Conservation (phyloP, 2,888 invertebrate genomes). For the Malthinus flaveolus region DNA sequence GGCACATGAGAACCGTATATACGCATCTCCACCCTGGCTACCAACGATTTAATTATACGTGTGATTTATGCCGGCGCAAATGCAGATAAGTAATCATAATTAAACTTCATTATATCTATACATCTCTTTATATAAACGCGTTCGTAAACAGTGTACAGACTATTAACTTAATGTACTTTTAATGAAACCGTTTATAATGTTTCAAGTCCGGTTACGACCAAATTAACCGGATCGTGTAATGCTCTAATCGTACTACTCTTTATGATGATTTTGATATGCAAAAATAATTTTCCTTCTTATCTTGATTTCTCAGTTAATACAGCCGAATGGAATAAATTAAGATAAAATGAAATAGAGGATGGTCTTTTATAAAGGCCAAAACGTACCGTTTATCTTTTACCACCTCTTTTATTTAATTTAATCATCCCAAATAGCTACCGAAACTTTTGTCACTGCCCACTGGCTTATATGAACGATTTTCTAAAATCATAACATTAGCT, state of each 20-base stretch:
- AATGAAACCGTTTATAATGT: constrained; percentile 41
- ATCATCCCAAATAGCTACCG: no score
- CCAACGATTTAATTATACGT: constrained; percentile 50
- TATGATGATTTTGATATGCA: constrained; percentile 31
- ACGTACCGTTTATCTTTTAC: no score
- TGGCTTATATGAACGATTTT: no score
- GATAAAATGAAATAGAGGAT: background rate
- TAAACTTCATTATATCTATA: constrained; percentile 47
- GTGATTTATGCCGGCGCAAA: constrained; percentile 49
- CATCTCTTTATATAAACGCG: constrained; percentile 45
- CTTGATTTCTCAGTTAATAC: constrained; percentile 6
- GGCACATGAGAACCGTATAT: constrained; percentile 44
- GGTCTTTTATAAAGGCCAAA: no score
- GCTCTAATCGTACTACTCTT: constrained; percentile 39
- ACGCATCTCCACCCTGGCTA: constrained; percentile 42
- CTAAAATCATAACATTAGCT: no score
- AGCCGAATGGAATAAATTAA: constrained; percentile 1
- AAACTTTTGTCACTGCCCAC: no score
- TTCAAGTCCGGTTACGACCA: constrained; percentile 26
- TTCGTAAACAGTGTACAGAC: constrained; percentile 41
- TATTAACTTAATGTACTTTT: constrained; percentile 44
- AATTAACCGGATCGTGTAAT: constrained; percentile 44
- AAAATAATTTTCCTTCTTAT: constrained; percentile 6
- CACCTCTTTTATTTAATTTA: no score
- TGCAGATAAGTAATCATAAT: constrained; percentile 49